phyloP scores from a whole-genome alignment of 37 sponge, comb jelly and placozoan species.

The Hexactinellida sp. region DNA sequence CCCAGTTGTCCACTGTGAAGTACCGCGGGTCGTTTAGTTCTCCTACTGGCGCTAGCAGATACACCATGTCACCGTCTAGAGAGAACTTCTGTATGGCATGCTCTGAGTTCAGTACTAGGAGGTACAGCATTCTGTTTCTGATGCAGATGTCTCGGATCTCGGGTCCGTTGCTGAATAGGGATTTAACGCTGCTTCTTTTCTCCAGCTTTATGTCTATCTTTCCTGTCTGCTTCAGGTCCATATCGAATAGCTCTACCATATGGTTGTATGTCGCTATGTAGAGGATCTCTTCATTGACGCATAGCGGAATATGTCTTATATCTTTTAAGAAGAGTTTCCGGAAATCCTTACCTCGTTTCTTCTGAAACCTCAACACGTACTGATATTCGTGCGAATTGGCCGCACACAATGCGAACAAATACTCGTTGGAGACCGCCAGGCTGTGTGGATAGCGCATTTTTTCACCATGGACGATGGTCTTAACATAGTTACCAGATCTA shows the following conservation, averaged over 20 bases:
- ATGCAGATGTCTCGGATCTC: not conserved
- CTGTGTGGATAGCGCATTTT: conserved; percentile 1
- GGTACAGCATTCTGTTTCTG: not conserved
- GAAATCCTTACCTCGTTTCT: not conserved
- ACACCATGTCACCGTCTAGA: not conserved
- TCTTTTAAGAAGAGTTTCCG: not conserved
- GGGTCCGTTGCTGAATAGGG: not conserved
- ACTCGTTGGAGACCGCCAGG: not conserved
- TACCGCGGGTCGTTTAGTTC: not conserved
- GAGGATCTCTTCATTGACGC: not conserved
- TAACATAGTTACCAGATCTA: not conserved
- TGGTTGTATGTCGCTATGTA: not conserved
- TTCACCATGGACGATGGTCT: not conserved
- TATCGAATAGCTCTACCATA: not conserved
- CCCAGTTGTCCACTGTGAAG: not conserved
- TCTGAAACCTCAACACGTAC: not conserved
- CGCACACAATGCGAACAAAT: not conserved
- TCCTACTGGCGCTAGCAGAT: not conserved
- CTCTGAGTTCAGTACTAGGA: not conserved
- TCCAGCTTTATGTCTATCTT: not conserved
- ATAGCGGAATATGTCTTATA: not conserved
- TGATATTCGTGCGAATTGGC: not conserved
- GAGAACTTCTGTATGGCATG: not conserved
- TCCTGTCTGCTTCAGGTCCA: not conserved
- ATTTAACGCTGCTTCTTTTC: not conserved